A percentile compares a stretch with the other conserved stretches of the same genome.
phyloP scores from a whole-genome alignment of 2,888 invertebrate species.

The Scrobipalpa atriplicella region DNA sequence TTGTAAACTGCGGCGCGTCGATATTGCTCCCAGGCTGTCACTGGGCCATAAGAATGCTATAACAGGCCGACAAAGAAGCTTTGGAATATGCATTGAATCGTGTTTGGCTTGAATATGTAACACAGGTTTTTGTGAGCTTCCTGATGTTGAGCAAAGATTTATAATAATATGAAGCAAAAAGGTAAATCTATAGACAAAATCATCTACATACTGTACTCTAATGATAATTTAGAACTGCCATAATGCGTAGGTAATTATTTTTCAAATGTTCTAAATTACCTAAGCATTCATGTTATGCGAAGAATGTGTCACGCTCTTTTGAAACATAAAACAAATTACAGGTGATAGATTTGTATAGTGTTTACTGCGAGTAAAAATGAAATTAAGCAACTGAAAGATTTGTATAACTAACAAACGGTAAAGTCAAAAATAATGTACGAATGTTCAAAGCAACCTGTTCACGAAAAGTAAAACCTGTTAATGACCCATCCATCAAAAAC shows the following conservation, averaged over 20 bases:
- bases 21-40: background rate
- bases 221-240: background rate
- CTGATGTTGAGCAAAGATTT: background rate
- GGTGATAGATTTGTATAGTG: background rate
- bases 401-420: background rate
- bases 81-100: too few species aligned
- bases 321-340: conserved; percentile 3
- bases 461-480: background rate
- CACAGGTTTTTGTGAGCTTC: too few species aligned
- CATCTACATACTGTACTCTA: background rate
- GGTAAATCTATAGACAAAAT: background rate
- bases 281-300: conserved; percentile 4
- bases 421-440: background rate
- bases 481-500: conserved; percentile 24
- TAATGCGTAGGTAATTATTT: too few species aligned
- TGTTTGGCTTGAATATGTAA: too few species aligned
- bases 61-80: too few species aligned
- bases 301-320: background rate
- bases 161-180: background rate
- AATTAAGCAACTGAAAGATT: background rate
- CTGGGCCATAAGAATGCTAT: background rate
- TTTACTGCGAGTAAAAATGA: background rate
- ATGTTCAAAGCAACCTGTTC: background rate
- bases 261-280: background rate
- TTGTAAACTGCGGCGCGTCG: background rate